Base-by-base conservation (phyloP, 2,888 invertebrate genomes). In the Caenorhabditis auriculariae region DNA sequence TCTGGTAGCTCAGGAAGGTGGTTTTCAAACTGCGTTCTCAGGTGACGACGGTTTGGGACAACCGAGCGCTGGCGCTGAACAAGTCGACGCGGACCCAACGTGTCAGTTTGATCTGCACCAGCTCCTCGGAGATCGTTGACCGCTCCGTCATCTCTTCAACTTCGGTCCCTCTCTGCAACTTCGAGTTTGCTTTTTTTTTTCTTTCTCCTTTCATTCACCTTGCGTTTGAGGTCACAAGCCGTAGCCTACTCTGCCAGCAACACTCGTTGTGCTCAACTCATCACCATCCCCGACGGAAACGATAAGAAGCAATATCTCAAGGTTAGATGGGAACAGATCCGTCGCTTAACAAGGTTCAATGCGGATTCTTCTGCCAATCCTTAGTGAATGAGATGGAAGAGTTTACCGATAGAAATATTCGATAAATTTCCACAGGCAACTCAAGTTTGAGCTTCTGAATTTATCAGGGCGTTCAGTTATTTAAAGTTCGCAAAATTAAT, bases 251-350 rank as follows among this genome's bases (percentile, higher is more conserved):
- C 74, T 4, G 45, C 35, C 2, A 53, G 61, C 2, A 73, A 75
- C 52, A 19, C 62, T 0, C 69, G 67, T 24, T 56, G 69, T 6
- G 78, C 75, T 26, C 72, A 74, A 32, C 51, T 78, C 35, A 42
- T 76, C 42, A 72, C 74, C 3, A 54, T 74, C 21, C 61, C 67
- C 1, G 72, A 70, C 6, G 75, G 74, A 7, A 75, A 76, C 46
- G 76, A 75, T 9, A 65, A 65, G 60, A 78, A 78, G 50, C 73
- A 76, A 43, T 76, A 69, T 52, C 29, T 73, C 48, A 69, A 54
- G 42, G 64, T 63, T 15, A 38, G 50, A 24, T 17, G n/a, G n/a
- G n/a, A n/a, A n/a, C n/a, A n/a, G n/a, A n/a, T n/a, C n/a, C n/a
- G n/a, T n/a, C n/a, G n/a, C n/a, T n/a, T n/a, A n/a, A n/a, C n/a